phyloP scores from a whole-genome alignment of 2,888 invertebrate genomes.

The Labia minor region DNA sequence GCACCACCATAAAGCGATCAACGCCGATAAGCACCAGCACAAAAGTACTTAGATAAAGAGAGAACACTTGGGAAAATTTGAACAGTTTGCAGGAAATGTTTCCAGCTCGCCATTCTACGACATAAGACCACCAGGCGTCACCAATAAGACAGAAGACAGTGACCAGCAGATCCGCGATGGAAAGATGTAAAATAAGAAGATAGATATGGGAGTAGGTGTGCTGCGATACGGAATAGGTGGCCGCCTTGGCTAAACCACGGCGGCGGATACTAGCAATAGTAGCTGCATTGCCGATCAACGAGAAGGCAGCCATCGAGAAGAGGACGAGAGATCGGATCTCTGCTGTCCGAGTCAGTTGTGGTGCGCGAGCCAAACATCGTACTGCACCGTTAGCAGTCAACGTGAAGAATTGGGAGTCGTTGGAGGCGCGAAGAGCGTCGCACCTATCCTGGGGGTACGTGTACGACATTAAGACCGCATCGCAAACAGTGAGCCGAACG shows the following conservation, averaged over 20 bases:
- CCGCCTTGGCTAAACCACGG: slow-evolving; percentile 26
- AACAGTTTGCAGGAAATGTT: slow-evolving; percentile 66
- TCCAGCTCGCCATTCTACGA: slow-evolving; percentile 71
- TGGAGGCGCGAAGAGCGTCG: too few species aligned
- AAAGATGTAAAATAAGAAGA: slow-evolving; percentile 68
- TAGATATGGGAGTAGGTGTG: slow-evolving; percentile 62
- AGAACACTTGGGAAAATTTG: slow-evolving; percentile 72
- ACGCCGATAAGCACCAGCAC: slow-evolving; percentile 71
- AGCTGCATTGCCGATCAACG: slow-evolving; percentile 61
- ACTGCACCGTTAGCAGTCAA: slow-evolving; percentile 42
- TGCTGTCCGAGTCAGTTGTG: slow-evolving; percentile 50
- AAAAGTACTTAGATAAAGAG: slow-evolving; percentile 71
- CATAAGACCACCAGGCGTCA: slow-evolving; percentile 69
- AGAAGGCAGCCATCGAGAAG: slow-evolving; percentile 57
- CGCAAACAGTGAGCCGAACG: too few species aligned
- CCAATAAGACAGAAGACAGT: slow-evolving; percentile 71
- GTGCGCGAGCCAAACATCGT: too few species aligned
- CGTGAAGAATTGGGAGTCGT: slow-evolving; percentile 26
- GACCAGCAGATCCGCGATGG: slow-evolving; percentile 69
- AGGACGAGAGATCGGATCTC: slow-evolving; percentile 56
- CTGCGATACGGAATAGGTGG: slow-evolving; percentile 35
- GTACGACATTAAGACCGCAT: too few species aligned
- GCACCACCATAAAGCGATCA: slow-evolving; percentile 68
- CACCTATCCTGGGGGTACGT: too few species aligned
- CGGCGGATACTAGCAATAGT: slow-evolving; percentile 59